Conservation (phyloP, 2,797 vertebrate genomes). For the Hydrocynus forskahlii region DNA sequence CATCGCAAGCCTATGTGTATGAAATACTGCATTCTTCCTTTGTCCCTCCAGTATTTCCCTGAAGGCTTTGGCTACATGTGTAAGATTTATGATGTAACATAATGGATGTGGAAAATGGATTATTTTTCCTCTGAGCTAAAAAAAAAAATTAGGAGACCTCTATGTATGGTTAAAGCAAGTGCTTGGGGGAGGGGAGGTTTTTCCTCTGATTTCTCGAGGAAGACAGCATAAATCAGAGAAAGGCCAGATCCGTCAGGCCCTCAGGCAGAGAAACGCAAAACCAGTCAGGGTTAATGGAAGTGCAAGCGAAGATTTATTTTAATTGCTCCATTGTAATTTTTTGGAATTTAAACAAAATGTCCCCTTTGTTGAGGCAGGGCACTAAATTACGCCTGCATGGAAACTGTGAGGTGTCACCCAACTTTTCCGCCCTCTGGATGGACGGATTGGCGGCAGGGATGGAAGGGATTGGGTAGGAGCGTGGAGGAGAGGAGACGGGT, state of each 20-base stretch:
- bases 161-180: constrained; percentile 57
- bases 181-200: constrained; percentile 28
- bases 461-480: constrained; percentile 55
- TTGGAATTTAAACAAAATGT: constrained; percentile 75
- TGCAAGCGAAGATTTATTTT: constrained; percentile 81
- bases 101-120: constrained; percentile 69
- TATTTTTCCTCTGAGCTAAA: constrained; percentile 59
- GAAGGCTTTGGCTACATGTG: constrained; percentile 54
- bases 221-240: constrained; percentile 75
- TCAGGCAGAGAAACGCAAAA: constrained; percentile 72
- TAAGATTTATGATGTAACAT: constrained; percentile 69
- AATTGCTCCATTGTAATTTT: constrained; percentile 78
- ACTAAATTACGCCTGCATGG: constrained; percentile 73
- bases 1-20: constrained; percentile 34
- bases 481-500: constrained; percentile 26
- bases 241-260: constrained; percentile 67
- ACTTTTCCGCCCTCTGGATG: constrained; percentile 53
- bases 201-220: constrained; percentile 65
- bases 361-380: constrained; percentile 71
- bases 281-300: constrained; percentile 77
- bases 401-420: constrained; percentile 69
- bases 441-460: constrained; percentile 54
- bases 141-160: constrained; percentile 51
- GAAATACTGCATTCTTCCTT: constrained; percentile 64
- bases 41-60: constrained; percentile 63